Percentiles rank a stretch among this genome's conserved stretches.
phyloP scores from a whole-genome alignment of 2,797 vertebrate genomes.

The Emydoidea blandingii region DNA sequence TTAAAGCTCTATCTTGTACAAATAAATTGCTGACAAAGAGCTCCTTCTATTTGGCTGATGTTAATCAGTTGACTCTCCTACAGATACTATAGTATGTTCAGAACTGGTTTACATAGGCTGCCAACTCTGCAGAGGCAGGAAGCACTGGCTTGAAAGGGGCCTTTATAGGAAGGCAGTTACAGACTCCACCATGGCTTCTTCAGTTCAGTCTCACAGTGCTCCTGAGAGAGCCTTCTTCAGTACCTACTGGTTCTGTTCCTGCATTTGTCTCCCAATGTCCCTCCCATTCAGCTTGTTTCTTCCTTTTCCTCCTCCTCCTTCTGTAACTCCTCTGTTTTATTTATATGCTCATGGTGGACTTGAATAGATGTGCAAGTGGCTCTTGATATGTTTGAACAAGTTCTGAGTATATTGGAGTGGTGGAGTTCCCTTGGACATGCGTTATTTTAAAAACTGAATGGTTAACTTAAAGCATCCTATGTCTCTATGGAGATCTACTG shows the following conservation, averaged over 20 bases:
- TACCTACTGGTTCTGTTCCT: not conserved
- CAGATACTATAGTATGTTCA: rapidly evolving
- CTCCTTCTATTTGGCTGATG: not conserved
- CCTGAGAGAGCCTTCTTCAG: not conserved
- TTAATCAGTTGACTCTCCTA: not conserved
- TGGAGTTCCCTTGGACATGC: not conserved
- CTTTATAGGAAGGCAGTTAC: not conserved
- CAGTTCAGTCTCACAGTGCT: too few species aligned
- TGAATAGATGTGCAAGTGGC: not conserved
- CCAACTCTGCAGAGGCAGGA: not conserved
- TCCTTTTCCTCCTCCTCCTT: not conserved
- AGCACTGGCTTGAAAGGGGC: not conserved
- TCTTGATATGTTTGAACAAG: not conserved
- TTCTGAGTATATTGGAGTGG: not conserved
- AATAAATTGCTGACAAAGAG: not conserved
- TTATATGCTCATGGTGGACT: rapidly evolving
- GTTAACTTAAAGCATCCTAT: not conserved
- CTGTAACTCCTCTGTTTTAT: not conserved
- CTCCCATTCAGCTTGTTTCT: not conserved
- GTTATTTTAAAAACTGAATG: not conserved
- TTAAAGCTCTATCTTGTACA: not conserved
- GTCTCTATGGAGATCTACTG: not conserved
- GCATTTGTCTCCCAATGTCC: not conserved
- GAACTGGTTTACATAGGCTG: too few species aligned
- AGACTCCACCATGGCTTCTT: not conserved